A percentile compares a stretch with the other conserved stretches of the same genome.
These are phyloP conservation scores for Anabacerthia variegaticeps DNA, from an alignment of 2,797 vertebrate genomes.

Conservation along the genomic window DNA sequence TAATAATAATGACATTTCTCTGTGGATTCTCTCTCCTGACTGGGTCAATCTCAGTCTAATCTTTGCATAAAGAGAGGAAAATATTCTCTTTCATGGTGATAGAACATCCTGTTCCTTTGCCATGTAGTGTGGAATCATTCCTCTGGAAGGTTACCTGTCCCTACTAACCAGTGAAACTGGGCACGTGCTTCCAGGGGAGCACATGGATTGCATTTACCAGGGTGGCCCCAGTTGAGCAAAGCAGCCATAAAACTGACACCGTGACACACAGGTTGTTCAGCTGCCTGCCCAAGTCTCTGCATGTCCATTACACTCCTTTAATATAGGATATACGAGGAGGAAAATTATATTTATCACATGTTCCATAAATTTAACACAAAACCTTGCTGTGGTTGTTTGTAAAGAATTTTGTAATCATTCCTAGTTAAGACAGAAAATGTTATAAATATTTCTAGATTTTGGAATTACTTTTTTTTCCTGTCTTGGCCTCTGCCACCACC, in stretches of 20 bases:
- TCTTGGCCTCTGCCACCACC: not conserved
- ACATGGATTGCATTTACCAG: not conserved
- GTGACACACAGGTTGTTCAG: not conserved
- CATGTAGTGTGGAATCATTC: not conserved
- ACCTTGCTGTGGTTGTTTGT: not conserved
- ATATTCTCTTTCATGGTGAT: not conserved
- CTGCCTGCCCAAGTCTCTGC: not conserved
- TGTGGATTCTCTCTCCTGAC: not conserved
- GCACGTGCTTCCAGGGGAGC: not conserved
- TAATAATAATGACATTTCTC: constrained; percentile 13
- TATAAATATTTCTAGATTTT: not conserved
- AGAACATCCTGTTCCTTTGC: not conserved
- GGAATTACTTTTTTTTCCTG: not conserved
- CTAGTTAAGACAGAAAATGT: not conserved
- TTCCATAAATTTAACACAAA: not conserved
- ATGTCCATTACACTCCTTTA: not conserved
- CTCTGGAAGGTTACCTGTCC: constrained; percentile 17
- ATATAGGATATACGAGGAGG: not conserved
- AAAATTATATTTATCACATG: not conserved
- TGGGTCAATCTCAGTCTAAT: not conserved
- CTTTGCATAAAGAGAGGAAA: not conserved
- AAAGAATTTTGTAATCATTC: not conserved
- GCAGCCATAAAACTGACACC: not conserved
- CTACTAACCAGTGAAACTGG: not conserved
- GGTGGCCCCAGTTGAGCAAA: not conserved